These are phyloP conservation scores for Stratiolaelaps scimitus DNA, from an alignment of 1,140 invertebrate genomes.

Conservation along the genomic window DNA sequence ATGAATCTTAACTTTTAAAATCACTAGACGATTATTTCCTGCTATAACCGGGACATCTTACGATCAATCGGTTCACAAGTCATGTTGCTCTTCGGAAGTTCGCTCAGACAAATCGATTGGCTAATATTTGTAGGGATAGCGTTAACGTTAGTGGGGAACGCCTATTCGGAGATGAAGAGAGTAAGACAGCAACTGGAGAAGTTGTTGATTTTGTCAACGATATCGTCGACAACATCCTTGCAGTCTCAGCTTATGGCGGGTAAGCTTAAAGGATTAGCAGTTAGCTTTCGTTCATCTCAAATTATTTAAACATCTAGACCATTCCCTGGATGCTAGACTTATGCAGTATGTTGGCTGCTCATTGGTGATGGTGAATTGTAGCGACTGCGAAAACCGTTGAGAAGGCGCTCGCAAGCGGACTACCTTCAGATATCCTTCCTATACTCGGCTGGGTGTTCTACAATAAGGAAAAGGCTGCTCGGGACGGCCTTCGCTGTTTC, in stretches of 20 bases:
- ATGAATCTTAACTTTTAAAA: no score
- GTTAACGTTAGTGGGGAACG: neutral
- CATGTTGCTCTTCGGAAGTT: neutral
- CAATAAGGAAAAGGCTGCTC: neutral
- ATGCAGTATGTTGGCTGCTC: neutral
- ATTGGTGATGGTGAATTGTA: neutral
- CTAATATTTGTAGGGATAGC: neutral
- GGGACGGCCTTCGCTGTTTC: neutral
- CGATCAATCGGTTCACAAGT: neutral
- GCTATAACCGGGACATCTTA: neutral
- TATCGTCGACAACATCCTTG: conserved; percentile 1
- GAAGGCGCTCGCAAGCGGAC: neutral
- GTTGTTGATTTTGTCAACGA: neutral
- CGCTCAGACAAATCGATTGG: neutral
- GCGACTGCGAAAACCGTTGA: neutral
- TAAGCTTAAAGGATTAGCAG: no score
- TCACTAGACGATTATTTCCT: no score
- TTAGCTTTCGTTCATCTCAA: no score
- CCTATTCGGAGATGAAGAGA: neutral
- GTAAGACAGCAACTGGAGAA: neutral
- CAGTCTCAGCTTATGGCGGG: neutral
- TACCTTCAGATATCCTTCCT: conserved; percentile 1
- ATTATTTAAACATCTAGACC: no score
- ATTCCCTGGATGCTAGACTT: no score
- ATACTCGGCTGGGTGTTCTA: no score